Percentiles rank a stretch among this genome's conserved stretches.
These are phyloP conservation scores for Dolichomitus sp. DNA, from an alignment of 2,888 invertebrate species.

Conservation along the genomic window DNA sequence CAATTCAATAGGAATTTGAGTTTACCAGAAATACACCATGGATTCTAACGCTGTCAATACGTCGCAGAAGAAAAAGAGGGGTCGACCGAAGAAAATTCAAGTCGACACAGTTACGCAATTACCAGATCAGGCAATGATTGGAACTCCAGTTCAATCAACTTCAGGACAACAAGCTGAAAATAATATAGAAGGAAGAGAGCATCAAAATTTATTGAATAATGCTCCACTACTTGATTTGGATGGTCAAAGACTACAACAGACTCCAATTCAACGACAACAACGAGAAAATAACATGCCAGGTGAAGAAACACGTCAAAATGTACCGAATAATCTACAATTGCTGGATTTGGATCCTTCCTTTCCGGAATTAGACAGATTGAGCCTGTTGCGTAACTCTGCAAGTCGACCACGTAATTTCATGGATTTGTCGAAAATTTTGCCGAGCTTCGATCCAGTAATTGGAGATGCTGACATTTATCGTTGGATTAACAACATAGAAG, in stretches of 20 bases:
- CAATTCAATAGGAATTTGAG: not conserved
- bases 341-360: not conserved
- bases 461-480: conserved; percentile 42
- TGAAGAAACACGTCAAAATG: not conserved
- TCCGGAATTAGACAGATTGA: not conserved
- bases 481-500: conserved; percentile 46
- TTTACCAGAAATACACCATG: not conserved
- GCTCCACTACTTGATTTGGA: not conserved
- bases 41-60: not conserved
- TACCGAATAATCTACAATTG: not conserved
- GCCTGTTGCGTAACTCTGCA: not conserved
- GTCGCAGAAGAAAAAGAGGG: too few species aligned
- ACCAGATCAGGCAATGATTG: too few species aligned
- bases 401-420: not conserved
- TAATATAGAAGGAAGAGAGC: too few species aligned
- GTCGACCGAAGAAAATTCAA: too few species aligned
- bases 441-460: not conserved
- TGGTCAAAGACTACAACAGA: not conserved
- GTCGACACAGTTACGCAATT: too few species aligned
- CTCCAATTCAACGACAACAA: not conserved
- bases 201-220: too few species aligned
- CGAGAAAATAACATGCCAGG: not conserved
- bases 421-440: not conserved
- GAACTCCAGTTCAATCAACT: too few species aligned
- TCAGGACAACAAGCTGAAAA: too few species aligned